These are phyloP conservation scores for Noctilio leporinus DNA, from an alignment of 2,113 vertebrate genomes.

Conservation along the genomic window DNA sequence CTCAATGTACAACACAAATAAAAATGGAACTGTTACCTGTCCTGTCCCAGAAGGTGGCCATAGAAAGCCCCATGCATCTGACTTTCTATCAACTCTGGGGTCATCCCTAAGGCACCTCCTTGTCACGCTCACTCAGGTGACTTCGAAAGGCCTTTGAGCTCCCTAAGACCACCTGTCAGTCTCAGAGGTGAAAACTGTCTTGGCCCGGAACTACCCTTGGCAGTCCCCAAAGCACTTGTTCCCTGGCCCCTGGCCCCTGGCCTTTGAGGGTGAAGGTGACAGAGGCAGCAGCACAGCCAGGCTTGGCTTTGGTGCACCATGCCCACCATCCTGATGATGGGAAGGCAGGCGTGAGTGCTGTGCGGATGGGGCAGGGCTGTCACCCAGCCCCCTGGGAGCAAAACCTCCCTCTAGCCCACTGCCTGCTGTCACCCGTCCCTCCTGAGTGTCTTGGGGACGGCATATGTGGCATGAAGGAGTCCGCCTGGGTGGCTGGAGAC, in stretches of 20 bases:
- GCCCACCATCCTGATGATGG: neutral
- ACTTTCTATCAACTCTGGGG: neutral
- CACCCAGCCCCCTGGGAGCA: neutral
- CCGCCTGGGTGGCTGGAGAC: neutral
- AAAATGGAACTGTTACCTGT: neutral
- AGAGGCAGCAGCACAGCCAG: neutral
- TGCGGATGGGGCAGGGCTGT: neutral
- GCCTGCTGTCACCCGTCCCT: neutral
- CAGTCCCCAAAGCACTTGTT: neutral
- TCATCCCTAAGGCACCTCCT: neutral
- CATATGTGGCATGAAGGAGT: neutral
- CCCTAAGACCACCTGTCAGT: neutral
- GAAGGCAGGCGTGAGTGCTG: neutral
- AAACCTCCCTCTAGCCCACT: neutral
- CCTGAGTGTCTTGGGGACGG: neutral
- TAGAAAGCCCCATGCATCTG: neutral
- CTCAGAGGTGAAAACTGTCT: neutral
- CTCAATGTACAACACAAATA: neutral
- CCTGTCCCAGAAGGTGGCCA: neutral
- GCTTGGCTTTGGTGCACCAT: fast-evolving
- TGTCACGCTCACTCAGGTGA: neutral
- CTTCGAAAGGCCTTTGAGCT: neutral
- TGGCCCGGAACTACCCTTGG: neutral
- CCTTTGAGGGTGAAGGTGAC: neutral
- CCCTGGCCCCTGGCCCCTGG: neutral